Conservation (phyloP, 2,888 invertebrate genomes). For the Emesis castigata region DNA sequence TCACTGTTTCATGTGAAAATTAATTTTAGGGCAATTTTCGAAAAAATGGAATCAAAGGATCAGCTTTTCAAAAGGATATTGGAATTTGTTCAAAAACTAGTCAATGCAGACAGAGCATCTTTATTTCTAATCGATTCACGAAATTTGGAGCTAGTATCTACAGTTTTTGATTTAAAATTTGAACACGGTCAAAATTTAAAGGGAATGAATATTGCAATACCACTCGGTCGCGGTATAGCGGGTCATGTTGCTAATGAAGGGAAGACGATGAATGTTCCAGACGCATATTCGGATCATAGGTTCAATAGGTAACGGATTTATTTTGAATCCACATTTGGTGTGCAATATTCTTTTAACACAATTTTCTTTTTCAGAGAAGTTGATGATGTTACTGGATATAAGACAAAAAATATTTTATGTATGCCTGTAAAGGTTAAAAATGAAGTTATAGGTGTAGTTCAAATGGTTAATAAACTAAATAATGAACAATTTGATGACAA, state of each 20-base stretch:
- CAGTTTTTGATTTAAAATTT: constrained; percentile 92
- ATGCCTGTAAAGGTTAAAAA: constrained; percentile 96
- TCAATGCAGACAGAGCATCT: constrained; percentile 95
- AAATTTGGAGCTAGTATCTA: constrained; percentile 93
- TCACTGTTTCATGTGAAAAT: too few relatives aligned
- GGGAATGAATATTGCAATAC: constrained; percentile 90
- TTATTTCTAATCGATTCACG: constrained; percentile 94
- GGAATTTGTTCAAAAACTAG: constrained; percentile 95
- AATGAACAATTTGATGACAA: constrained; percentile 87
- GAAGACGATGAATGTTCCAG: constrained; percentile 94
- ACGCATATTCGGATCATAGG: constrained; percentile 94
- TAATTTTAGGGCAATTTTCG: constrained; percentile 94
- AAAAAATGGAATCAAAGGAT: constrained; percentile 96
- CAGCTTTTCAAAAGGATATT: constrained; percentile 95
- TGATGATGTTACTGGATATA: constrained; percentile 91
- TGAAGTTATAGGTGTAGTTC: constrained; percentile 95
- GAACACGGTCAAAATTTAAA: constrained; percentile 75
- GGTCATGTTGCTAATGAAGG: constrained; percentile 95
- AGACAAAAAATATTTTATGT: constrained; percentile 94
- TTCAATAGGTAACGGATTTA: constrained; percentile 89
- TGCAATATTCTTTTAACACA: neutral
- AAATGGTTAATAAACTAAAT: constrained; percentile 94
- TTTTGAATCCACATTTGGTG: neutral
- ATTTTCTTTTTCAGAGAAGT: constrained; percentile 82
- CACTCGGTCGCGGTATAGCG: constrained; percentile 94